phyloP scores from a whole-genome alignment of 2,113 vertebrate genomes.

The Malurus alboscapulatus region DNA sequence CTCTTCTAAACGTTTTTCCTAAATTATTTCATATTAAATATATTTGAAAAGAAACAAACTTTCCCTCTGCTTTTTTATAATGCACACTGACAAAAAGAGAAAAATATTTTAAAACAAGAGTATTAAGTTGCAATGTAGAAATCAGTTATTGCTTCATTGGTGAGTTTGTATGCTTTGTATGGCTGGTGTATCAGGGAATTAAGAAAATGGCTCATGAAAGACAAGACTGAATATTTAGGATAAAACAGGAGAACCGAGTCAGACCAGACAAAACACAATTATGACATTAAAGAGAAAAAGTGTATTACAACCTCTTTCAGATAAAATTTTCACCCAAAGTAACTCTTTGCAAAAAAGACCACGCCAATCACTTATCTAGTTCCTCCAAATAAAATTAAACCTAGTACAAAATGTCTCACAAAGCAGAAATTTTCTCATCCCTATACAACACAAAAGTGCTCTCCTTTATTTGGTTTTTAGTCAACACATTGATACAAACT shows the following conservation, averaged over 20 bases:
- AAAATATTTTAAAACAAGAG: background rate
- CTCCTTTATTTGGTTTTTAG: background rate
- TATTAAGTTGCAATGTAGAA: background rate
- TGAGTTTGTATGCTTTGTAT: background rate
- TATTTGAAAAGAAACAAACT: background rate
- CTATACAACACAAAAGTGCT: background rate
- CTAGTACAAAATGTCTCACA: rapidly evolving
- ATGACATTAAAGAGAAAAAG: background rate
- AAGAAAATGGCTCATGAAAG: background rate
- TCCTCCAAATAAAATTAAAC: background rate
- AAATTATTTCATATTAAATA: background rate
- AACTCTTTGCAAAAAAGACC: background rate
- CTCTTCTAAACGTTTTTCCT: background rate
- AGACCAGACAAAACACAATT: background rate
- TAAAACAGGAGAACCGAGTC: background rate
- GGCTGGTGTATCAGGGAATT: background rate
- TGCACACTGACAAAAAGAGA: background rate
- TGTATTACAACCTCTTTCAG: background rate
- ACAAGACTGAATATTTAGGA: background rate
- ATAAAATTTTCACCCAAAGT: background rate
- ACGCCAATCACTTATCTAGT: background rate
- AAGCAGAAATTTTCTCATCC: background rate
- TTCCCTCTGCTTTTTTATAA: background rate
- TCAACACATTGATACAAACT: background rate
- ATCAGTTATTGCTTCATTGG: background rate